Evolutionary conservation across 2,888 invertebrate genomes (phyloP), one percentile per base, ranked within the genome.

Genomic region (Leptura quadrifasciata): DNA sequence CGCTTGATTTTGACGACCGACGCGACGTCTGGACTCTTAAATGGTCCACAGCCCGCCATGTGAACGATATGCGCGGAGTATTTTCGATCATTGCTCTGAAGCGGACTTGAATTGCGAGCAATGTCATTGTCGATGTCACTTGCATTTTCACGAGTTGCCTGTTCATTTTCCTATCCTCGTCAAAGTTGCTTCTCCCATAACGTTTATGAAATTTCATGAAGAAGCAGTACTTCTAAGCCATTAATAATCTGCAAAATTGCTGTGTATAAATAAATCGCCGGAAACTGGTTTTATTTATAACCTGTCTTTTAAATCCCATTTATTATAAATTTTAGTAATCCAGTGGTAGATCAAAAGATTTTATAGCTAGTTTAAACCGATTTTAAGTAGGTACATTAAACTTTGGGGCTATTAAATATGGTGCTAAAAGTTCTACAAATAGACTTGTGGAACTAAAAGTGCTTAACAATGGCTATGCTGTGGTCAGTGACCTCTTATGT

Each of bases 361-460:
- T 58, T 58, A 58, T 21, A 21, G 6, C 24, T n/a, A 47, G 12
- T 39, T 35, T 21, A 39, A 12, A 39, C 35, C 8, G 39, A 39
- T 35, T 61, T 10, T 61, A 61, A 31, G 15, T 60, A 27, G 61
- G n/a, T 35, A 39, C 63, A 63, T 63, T 63, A 35, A 63, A 63
- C 63, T 63, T 21, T 35, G 39, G 12, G 47, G 39, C 63, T 35
- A 63, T 18, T 31, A 17, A 61, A 35, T 17, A 17, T 52, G 54
- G 54, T 65, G 65, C 52, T 65, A 65, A 65, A 17, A 65, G 65
- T 24, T 65, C 52, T 65, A 65, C 65, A 65, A 65, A 52, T 47
- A 65, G 47, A 65, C 65, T 65, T 52, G 21, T 65, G 21, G 52
- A 65, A 65, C 52, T 65, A 54, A 61, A 61, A 63, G 39, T 63